Conservation (phyloP, 2,888 invertebrate species). For the Phanerotoma sp. region DNA sequence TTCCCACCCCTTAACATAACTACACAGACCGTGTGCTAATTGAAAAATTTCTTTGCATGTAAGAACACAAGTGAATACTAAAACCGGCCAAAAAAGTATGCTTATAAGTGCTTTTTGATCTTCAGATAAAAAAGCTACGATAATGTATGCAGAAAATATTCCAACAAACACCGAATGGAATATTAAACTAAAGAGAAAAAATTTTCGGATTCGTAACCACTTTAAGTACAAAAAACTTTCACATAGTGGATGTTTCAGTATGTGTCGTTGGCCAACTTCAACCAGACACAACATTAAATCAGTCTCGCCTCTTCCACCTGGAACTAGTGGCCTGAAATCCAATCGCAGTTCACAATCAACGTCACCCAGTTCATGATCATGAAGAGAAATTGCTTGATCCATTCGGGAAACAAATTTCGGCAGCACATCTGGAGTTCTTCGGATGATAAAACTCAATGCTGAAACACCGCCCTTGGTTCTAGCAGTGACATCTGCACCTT, state of each 20-base stretch:
- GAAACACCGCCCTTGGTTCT: constrained; percentile 80
- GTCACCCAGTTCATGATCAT: constrained; percentile 83
- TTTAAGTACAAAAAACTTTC: constrained; percentile 83
- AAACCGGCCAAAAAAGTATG: constrained; percentile 58
- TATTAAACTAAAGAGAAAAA: constrained; percentile 75
- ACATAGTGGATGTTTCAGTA: constrained; percentile 80
- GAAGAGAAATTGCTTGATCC: constrained; percentile 74
- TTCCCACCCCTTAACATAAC: constrained; percentile 80
- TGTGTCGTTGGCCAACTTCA: constrained; percentile 75
- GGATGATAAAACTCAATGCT: constrained; percentile 77
- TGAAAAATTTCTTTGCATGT: constrained; percentile 77
- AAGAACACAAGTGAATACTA: constrained; percentile 66
- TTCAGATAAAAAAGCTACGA: constrained; percentile 64
- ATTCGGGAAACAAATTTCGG: constrained; percentile 71
- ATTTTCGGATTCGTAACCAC: constrained; percentile 80
- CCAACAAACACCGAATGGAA: constrained; percentile 77
- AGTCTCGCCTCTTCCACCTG: constrained; percentile 55
- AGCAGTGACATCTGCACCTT: constrained; percentile 80
- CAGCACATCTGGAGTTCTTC: constrained; percentile 81
- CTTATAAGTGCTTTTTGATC: constrained; percentile 52
- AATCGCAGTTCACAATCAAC: constrained; percentile 81
- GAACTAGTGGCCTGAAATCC: constrained; percentile 61
- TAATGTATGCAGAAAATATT: constrained; percentile 72
- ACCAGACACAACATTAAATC: constrained; percentile 65
- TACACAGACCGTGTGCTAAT: constrained; percentile 70